Evolutionary conservation across 64 coral and sea anemone species (phyloP).

Genomic region (Montipora sp.): DNA sequence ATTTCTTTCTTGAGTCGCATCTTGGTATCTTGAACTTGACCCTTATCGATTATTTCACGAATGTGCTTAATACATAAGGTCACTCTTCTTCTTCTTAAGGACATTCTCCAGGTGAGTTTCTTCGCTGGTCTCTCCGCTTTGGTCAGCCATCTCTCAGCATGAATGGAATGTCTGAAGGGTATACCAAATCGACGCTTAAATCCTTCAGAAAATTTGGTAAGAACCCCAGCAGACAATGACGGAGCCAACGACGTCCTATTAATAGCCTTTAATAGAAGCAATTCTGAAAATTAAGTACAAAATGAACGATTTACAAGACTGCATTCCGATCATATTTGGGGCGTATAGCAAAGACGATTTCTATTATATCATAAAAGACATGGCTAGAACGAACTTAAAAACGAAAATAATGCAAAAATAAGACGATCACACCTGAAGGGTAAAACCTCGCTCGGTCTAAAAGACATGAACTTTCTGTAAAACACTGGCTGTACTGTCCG

Average conservation of each 20-base stretch:
- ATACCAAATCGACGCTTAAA: not conserved
- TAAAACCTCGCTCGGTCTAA: not conserved
- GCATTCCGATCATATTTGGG: not conserved
- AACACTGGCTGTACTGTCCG: too few species aligned
- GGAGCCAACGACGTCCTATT: not conserved
- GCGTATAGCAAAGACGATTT: not conserved
- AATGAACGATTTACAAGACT: too few species aligned
- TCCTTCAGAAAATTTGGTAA: conserved; percentile 5
- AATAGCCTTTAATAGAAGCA: too few species aligned
- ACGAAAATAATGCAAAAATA: too few species aligned
- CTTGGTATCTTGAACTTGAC: not conserved
- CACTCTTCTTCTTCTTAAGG: conserved; percentile 1
- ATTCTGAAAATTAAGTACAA: too few species aligned
- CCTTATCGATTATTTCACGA: not conserved
- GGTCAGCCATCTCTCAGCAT: not conserved
- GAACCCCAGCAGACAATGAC: not conserved
- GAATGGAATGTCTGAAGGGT: not conserved
- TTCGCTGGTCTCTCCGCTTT: not conserved
- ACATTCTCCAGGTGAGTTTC: not conserved
- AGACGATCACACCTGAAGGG: not conserved
- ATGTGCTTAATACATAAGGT: not conserved
- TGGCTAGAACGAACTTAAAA: too few species aligned
- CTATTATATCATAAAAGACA: not conserved
- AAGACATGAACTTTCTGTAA: not conserved
- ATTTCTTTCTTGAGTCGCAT: not conserved